Evolutionary conservation across 2,113 vertebrate genomes (phyloP).

Genomic region (Microcebus lehilahytsara): DNA sequence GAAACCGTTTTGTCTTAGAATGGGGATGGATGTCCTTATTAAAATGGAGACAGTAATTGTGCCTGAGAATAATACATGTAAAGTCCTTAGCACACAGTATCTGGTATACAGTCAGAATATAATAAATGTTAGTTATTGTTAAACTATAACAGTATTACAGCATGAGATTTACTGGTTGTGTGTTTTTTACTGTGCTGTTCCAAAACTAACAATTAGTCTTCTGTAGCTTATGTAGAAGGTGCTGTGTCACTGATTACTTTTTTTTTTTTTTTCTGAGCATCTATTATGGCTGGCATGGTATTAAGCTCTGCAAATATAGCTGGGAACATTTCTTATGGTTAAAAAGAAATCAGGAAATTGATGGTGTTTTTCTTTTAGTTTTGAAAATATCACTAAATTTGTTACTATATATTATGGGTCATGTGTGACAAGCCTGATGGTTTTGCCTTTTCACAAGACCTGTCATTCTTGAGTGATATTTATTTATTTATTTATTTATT

Average conservation of each 20-base stretch:
- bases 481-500: neutral
- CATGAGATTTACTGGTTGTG: neutral
- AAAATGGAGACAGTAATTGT: neutral
- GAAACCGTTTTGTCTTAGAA: slow-evolving; percentile 29
- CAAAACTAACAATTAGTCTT: neutral
- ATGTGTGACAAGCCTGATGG: neutral
- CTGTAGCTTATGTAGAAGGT: neutral
- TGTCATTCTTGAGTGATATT: neutral
- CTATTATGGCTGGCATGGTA: neutral
- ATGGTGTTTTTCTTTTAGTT: neutral
- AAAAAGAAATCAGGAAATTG: neutral
- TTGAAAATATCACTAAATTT: neutral
- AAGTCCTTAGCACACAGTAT: neutral
- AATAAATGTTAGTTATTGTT: neutral
- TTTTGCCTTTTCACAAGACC: slow-evolving; percentile 5
- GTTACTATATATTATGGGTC: neutral
- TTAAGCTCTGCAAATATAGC: neutral
- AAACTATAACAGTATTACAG: neutral
- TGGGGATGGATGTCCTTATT: slow-evolving; percentile 22
- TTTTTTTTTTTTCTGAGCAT: neutral
- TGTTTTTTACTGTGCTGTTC: neutral
- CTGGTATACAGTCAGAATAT: neutral
- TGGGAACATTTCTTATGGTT: neutral
- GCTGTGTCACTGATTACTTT: neutral
- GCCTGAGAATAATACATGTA: neutral